Evolutionary conservation across 2,888 invertebrate species (phyloP).

Genomic region (Keiferia lycopersicella): DNA sequence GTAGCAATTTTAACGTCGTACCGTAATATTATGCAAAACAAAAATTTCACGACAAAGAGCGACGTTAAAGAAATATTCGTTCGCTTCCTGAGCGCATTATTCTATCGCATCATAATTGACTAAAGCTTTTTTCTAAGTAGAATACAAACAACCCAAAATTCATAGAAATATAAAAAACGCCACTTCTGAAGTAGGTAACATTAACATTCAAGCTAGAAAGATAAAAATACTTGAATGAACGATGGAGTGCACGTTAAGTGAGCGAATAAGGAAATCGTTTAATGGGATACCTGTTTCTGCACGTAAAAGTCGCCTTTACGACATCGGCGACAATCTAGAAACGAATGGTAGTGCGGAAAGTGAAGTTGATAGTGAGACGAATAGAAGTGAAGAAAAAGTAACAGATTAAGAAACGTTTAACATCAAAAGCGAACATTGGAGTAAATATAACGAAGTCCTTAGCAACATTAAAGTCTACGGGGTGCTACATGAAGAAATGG

Average conservation of each 20-base stretch:
- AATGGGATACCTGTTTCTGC: conserved; percentile 15
- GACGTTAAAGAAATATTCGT: no score
- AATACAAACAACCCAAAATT: conserved; percentile 8
- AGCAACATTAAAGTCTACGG: conserved; percentile 20
- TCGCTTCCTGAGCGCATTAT: no score
- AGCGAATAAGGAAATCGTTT: background rate
- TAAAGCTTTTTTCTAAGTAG: no score
- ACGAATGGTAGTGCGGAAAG: conserved; percentile 7
- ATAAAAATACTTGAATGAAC: background rate
- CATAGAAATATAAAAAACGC: background rate
- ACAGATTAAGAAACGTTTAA: conserved; percentile 28
- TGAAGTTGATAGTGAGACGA: conserved; percentile 19
- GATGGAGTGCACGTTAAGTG: background rate
- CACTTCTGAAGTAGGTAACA: background rate
- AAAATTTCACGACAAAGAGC: no score
- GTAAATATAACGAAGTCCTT: conserved; percentile 33
- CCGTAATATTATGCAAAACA: no score
- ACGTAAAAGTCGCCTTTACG: conserved; percentile 3
- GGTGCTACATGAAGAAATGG: conserved; percentile 22
- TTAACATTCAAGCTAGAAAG: conserved; percentile 8
- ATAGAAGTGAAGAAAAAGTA: conserved; percentile 7
- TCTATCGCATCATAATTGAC: no score
- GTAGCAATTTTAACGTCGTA: no score
- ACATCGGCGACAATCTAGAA: background rate
- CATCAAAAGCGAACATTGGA: conserved; percentile 45